A percentile compares a stretch with the other conserved stretches of the same genome.
Conservation (phyloP, 1,140 invertebrate genomes). For the Habropoda laboriosa region DNA sequence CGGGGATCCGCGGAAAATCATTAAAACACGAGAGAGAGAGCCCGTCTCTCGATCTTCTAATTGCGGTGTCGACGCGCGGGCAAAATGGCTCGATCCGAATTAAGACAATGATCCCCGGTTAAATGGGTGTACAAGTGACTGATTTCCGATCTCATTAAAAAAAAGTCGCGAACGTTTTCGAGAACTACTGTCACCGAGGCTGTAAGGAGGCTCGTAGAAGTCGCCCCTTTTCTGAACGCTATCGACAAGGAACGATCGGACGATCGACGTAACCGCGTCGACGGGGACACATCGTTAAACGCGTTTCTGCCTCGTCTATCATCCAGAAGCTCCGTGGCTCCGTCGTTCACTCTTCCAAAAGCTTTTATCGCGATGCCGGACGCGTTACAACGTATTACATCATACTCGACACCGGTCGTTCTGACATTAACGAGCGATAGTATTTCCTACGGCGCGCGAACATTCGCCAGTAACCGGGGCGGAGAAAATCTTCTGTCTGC, state of each 20-base stretch:
- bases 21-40: neutral
- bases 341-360: slow-evolving; percentile 27
- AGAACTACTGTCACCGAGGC: neutral
- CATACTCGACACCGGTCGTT: slow-evolving; percentile 9
- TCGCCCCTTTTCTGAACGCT: slow-evolving; percentile 1
- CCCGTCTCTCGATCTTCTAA: neutral
- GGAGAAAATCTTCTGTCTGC: slow-evolving; percentile 15
- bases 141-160: slow-evolving; percentile 33
- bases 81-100: neutral
- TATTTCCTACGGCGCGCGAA: slow-evolving; percentile 4
- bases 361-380: slow-evolving; percentile 39
- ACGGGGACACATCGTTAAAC: slow-evolving; percentile 40
- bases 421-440: slow-evolving; percentile 38
- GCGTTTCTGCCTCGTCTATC: slow-evolving; percentile 42
- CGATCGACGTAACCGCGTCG: slow-evolving; percentile 31
- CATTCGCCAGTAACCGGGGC: neutral
- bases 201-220: slow-evolving; percentile 8
- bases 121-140: slow-evolving; percentile 4
- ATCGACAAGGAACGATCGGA: slow-evolving; percentile 26
- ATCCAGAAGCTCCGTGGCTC: slow-evolving; percentile 13
- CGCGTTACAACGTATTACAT: slow-evolving; percentile 46
- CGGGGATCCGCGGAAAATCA: neutral
- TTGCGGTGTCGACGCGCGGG: neutral
- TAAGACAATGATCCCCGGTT: neutral
- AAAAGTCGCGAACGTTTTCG: slow-evolving; percentile 8